Conservation (phyloP, 2,113 vertebrate species). For the Chaetura pelagica region DNA sequence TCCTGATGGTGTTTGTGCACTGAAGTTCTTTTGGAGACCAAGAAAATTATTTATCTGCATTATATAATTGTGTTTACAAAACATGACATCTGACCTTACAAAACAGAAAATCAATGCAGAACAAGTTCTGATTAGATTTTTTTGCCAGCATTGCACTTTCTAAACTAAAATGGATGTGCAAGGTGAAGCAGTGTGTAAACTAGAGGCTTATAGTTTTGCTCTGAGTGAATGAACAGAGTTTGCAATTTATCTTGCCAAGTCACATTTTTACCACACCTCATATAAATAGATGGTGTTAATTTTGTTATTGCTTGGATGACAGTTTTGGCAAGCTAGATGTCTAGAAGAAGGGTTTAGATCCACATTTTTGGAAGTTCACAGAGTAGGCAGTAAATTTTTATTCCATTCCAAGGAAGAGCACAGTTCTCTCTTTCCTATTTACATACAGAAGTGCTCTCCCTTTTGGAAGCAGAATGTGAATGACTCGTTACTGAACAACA, state of each 20-base stretch:
- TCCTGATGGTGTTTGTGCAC: background rate
- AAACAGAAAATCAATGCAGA: conserved; percentile 24
- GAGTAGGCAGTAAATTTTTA: background rate
- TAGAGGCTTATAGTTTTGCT: background rate
- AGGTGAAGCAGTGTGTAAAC: background rate
- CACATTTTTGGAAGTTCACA: background rate
- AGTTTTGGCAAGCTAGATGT: background rate
- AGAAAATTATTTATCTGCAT: background rate
- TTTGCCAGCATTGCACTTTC: conserved; percentile 8
- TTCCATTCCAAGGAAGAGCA: background rate
- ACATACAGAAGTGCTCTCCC: background rate
- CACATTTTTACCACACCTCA: background rate
- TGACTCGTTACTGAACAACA: background rate
- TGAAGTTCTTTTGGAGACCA: background rate
- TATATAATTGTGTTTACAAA: background rate
- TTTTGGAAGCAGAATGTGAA: background rate
- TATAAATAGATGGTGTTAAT: background rate
- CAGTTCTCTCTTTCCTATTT: background rate
- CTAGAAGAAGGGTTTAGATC: background rate
- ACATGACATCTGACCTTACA: background rate
- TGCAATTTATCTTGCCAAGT: background rate
- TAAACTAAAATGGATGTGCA: background rate
- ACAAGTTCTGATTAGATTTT: background rate
- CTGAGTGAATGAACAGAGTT: background rate
- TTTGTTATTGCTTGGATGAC: background rate